Evolutionary conservation across 2,888 invertebrate species (phyloP).

Genomic region (Cancer borealis): DNA sequence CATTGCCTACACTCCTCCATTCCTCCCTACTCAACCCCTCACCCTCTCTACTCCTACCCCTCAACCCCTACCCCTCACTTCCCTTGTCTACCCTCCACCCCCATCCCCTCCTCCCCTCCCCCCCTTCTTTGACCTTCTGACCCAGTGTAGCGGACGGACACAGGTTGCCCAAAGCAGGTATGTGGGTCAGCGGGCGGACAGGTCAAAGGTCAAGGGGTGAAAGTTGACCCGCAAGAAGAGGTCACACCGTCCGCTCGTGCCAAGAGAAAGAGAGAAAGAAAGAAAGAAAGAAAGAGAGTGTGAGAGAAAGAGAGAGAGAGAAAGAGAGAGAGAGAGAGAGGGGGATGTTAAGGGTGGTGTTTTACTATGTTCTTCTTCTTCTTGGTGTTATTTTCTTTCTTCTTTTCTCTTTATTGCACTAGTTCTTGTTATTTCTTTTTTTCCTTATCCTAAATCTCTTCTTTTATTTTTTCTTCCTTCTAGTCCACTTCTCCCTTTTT

Average conservation of each 20-base stretch:
- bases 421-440: background rate
- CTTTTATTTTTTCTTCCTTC: background rate
- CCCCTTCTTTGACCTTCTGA: background rate
- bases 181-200: constrained; percentile 31
- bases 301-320: background rate
- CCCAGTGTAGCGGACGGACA: background rate
- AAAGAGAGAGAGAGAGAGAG: background rate
- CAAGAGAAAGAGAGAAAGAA: background rate
- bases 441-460: background rate
- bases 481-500: background rate
- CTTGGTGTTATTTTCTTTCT: background rate
- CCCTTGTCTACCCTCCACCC: background rate
- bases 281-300: background rate
- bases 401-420: background rate
- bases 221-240: background rate
- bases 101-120: background rate
- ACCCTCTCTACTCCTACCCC: background rate
- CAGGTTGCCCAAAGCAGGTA: background rate
- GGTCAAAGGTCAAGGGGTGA: background rate
- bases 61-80: background rate
- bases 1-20: background rate
- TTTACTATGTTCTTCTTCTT: background rate
- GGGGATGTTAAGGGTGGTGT: background rate
- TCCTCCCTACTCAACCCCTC: background rate
- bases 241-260: background rate